Evolutionary conservation across 1,140 invertebrate genomes (phyloP), one percentile per base, ranked within the genome.

Genomic region (Drosophila arizonae): DNA sequence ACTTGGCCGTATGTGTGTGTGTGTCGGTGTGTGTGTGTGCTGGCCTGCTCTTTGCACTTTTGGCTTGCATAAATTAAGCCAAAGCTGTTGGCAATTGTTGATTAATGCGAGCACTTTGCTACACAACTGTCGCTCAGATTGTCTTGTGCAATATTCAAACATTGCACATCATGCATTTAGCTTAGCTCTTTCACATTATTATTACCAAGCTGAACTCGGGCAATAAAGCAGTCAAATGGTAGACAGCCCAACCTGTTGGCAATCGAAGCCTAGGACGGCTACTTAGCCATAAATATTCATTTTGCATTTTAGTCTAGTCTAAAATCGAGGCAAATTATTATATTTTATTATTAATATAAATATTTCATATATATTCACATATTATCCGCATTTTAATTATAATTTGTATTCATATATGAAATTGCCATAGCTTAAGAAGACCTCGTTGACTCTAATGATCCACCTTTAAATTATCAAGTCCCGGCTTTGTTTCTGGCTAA

Each of bases 21-120:
- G 9, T 56, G 24, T 64, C 33, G 26, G 13, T 51, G 10, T 30
- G 36, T 50, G 33, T 60, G 56, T 60, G 4, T 46, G 10, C 26
- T 48, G 48, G 48, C 28, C 45, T 72, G 84, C 82, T 82, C 84
- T 87, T 82, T 87, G 82, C 84, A 82, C 82, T 87, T 88, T 86
- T 66, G 76, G 76, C 60, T 55, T 63, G 84, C 82, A 87, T 88
- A 79, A 82, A 87, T 87, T 86, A 86, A 75, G 65, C 67, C 76
- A 67, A 72, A 52, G 57, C 45, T 51, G 58, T 52, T 62, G 72
- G 68, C 81, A 81, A 79, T 63, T 64, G 63, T 76, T 87, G 79
- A 88, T 87, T 79, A 88, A 79, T 87, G 82, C 73, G 76, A 57
- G 50, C 66, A 64, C 66, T 74, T 62, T 30, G 62, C 67, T 78